These are phyloP conservation scores for Micromussa lordhowensis DNA, from an alignment of 92 coral and sea anemone species.

Conservation along the genomic window DNA sequence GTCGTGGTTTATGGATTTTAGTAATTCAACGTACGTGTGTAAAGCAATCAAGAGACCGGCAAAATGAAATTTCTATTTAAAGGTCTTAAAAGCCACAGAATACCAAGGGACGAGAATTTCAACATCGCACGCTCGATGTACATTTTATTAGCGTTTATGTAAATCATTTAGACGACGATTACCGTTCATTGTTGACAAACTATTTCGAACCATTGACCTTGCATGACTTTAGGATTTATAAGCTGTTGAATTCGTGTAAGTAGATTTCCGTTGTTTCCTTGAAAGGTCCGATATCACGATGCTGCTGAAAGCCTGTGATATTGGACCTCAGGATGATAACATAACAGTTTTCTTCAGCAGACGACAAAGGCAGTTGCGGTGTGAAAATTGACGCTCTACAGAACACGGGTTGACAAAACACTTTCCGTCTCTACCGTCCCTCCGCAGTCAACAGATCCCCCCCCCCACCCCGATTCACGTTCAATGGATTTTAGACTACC, in stretches of 20 bases:
- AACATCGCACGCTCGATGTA: not conserved
- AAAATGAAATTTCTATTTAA: not conserved
- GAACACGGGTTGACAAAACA: not conserved
- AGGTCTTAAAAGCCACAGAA: not conserved
- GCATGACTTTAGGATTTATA: not conserved
- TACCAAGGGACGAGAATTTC: not conserved
- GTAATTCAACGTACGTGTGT: too few species aligned
- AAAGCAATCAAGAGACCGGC: not conserved
- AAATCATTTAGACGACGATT: not conserved
- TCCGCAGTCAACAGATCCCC: too few species aligned
- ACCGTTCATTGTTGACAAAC: not conserved
- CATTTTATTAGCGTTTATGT: not conserved
- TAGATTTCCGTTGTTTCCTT: not conserved
- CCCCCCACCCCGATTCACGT: too few species aligned
- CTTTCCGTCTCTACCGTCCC: too few species aligned
- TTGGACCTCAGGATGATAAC: not conserved
- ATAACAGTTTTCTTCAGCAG: not conserved
- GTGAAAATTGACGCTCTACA: not conserved
- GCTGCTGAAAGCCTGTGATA: not conserved
- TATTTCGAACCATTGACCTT: not conserved
- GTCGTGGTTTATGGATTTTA: too few species aligned
- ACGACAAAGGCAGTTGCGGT: too few species aligned
- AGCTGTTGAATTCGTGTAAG: not conserved
- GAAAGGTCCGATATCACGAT: not conserved
- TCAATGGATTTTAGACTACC: too few species aligned